phyloP scores from a whole-genome alignment of 2,113 vertebrate genomes.

The Cyanoramphus novaezelandiae region DNA sequence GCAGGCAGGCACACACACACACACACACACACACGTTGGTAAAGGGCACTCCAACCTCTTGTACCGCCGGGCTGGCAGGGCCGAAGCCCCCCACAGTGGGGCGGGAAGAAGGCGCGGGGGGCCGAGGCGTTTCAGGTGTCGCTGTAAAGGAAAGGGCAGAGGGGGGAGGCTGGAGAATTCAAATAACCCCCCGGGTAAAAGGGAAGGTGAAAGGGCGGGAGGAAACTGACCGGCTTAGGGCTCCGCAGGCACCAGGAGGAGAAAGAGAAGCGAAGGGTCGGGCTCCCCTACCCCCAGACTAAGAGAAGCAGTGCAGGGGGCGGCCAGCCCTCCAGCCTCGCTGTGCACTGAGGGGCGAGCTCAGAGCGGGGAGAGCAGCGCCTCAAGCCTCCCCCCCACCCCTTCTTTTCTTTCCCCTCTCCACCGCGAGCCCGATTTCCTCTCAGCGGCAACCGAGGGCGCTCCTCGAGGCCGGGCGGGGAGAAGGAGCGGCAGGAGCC shows the following conservation, averaged over 20 bases:
- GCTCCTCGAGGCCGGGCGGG: neutral
- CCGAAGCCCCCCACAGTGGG: neutral
- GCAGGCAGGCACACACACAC: neutral
- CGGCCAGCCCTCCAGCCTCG: neutral
- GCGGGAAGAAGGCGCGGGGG: neutral
- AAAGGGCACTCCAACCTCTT: neutral
- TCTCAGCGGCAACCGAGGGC: slow-evolving; percentile 22
- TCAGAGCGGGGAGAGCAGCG: neutral
- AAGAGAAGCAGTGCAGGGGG: neutral
- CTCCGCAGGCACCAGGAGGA: neutral
- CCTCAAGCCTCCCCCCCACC: neutral
- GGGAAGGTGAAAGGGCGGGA: neutral
- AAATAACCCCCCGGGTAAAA: neutral
- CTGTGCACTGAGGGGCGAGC: neutral
- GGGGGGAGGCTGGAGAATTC: neutral
- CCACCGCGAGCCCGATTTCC: neutral
- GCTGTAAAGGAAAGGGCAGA: neutral
- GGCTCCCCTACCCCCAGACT: no score
- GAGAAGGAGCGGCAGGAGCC: slow-evolving; percentile 6
- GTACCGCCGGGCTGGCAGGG: neutral
- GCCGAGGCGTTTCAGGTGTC: neutral
- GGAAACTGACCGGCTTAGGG: neutral
- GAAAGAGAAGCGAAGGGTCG: neutral
- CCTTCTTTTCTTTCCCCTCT: neutral
- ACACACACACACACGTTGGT: neutral